These are phyloP conservation scores for Paraescarpia echinospica DNA, from an alignment of 1,140 invertebrate species.

Conservation along the genomic window DNA sequence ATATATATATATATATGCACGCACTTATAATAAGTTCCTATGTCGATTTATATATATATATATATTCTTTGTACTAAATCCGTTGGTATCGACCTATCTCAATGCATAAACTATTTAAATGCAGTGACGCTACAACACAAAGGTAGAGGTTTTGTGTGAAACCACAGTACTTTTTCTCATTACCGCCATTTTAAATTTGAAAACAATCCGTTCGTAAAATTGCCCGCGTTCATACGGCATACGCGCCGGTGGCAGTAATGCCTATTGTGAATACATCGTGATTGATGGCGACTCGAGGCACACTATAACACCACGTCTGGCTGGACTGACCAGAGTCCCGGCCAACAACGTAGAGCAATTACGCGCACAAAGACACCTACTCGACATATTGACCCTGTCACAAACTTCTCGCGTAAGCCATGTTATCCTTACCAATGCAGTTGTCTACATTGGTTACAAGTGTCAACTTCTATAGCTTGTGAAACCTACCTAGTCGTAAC, in stretches of 20 bases:
- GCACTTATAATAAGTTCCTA: neutral
- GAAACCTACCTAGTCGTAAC: no score
- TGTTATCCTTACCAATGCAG: neutral
- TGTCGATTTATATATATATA: neutral
- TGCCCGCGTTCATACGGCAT: neutral
- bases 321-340: neutral
- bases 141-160: neutral
- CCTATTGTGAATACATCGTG: neutral
- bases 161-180: neutral
- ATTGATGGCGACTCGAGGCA: neutral
- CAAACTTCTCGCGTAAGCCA: neutral
- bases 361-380: neutral
- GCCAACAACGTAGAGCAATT: neutral
- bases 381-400: neutral
- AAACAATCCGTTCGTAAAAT: neutral
- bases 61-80: neutral
- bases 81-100: neutral
- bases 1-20: no score
- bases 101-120: neutral
- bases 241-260: neutral
- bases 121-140: neutral
- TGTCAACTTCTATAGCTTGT: no score
- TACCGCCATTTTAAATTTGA: neutral
- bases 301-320: neutral
- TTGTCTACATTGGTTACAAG: no score